A percentile compares a stretch with the other conserved stretches of the same genome.
Evolutionary conservation across 2,888 invertebrate genomes (phyloP).

Genomic region (Steinernema carpocapsae): DNA sequence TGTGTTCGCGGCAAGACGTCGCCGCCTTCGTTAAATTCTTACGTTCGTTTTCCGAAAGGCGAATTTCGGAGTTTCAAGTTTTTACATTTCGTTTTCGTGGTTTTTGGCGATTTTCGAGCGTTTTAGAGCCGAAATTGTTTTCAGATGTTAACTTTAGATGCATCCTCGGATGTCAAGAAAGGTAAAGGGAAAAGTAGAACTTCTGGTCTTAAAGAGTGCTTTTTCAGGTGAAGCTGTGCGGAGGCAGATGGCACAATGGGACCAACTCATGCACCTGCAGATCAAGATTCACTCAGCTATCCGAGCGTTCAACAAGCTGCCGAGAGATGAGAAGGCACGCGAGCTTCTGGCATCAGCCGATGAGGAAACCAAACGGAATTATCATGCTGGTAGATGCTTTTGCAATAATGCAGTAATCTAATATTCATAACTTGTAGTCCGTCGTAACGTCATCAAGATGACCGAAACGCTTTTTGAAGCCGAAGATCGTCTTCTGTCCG

Average conservation of each 20-base stretch:
- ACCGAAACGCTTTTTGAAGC: constrained; percentile 43
- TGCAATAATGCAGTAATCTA: not conserved
- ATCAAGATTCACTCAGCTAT: constrained; percentile 53
- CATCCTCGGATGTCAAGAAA: not conserved
- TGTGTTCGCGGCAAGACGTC: too few relatives aligned
- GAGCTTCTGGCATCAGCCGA: constrained; percentile 47
- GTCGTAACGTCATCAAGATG: constrained; percentile 49
- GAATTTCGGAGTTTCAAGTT: too few relatives aligned
- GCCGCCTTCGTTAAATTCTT: too few relatives aligned
- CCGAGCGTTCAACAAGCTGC: constrained; percentile 56
- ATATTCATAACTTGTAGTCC: constrained; percentile 35
- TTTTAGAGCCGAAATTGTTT: too few relatives aligned
- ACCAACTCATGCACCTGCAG: constrained; percentile 51
- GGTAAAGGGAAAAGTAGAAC: too few relatives aligned
- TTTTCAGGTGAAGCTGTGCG: constrained; percentile 50
- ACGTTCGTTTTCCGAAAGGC: too few relatives aligned
- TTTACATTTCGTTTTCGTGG: too few relatives aligned
- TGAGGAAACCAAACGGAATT: constrained; percentile 46
- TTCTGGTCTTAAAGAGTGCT: too few relatives aligned
- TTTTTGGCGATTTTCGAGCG: too few relatives aligned
- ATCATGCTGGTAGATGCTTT: constrained; percentile 45
- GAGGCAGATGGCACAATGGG: constrained; percentile 57
- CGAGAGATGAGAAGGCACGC: constrained; percentile 51
- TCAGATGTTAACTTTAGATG: not conserved
- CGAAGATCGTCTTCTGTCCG: constrained; percentile 33